Evolutionary conservation across 2,113 vertebrate species (phyloP), one percentile per base, ranked within the genome.

Genomic region (Chroicocephalus ridibundus): DNA sequence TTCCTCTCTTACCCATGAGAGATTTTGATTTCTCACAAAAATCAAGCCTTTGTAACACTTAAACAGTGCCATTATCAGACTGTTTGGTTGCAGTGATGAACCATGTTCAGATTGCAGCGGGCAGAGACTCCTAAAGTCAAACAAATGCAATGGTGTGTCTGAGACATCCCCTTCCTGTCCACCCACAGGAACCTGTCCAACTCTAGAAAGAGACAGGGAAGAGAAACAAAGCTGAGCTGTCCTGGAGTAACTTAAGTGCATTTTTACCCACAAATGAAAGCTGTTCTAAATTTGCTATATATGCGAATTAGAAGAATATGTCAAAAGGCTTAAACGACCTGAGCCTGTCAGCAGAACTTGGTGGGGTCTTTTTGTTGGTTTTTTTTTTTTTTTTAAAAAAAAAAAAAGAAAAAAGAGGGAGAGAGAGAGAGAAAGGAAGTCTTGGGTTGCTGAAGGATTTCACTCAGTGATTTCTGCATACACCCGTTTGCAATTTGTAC

Each of bases 251-350:
- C 13, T n/a, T 3, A 36, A 36, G 70, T 2, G 55, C 16, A 0
- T 79, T 71, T 54, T 55, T 18, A 27, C 13, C 61, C 84, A 52
- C 16, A 68, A 44, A 68, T 3, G 7, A 95, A 92, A 96, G 89
- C 94, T 96, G 82, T 55, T 95, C 90, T 65, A 57, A 71, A 96
- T 97, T 93, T 95, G 72, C 66, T 69, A 6, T n/a, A 20, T 16
- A 69, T 20, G 25, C 4, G 46, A 97, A 96, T 96, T 76, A 86
- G 84, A 97, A 97, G 97, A 97, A 38, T 49, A 92, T 94, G 89
- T 77, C 4, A 54, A 78, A 79, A 96, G 95, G 89, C 36, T 97
- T 86, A 46, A 94, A 75, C 13, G 87, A 93, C 82, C 94, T 58
- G 74, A 88, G 95, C 51, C 91, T 96, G 95, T 95, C 96, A 97